phyloP scores from a whole-genome alignment of 2,113 vertebrate genomes.

The Blennius ocellaris region DNA sequence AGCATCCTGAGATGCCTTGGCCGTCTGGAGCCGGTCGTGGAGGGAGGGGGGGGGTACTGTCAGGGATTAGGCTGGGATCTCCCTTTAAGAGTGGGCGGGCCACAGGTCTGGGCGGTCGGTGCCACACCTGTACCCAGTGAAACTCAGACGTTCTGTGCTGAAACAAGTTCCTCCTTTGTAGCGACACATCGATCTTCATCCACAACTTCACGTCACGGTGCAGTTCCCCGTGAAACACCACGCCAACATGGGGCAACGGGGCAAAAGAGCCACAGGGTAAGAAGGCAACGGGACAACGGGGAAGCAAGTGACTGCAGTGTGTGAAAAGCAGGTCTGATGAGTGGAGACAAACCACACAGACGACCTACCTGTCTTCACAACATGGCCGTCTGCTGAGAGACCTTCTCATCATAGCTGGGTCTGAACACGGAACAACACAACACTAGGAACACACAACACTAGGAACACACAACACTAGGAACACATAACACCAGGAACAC shows the following conservation, averaged over 20 bases:
- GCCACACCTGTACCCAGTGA: too few relatives aligned
- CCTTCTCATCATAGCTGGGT: constrained; percentile 84
- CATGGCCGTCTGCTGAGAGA: constrained; percentile 81
- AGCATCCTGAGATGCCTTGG: too few relatives aligned
- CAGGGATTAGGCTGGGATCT: too few relatives aligned
- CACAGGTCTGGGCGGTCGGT: too few relatives aligned
- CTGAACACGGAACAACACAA: constrained; percentile 63
- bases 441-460: background rate
- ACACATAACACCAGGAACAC: too few relatives aligned
- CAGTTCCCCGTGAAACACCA: too few relatives aligned
- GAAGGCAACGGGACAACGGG: constrained; percentile 19
- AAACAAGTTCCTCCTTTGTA: background rate
- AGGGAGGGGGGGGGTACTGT: too few relatives aligned
- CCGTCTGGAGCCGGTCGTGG: too few relatives aligned
- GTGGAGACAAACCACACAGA: constrained; percentile 56
- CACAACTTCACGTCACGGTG: constrained; percentile 14
- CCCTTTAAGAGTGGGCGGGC: too few relatives aligned
- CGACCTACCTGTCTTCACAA: constrained; percentile 85
- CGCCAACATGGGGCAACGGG: too few relatives aligned
- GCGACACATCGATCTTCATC: background rate
- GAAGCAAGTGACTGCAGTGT: constrained; percentile 57
- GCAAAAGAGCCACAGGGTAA: background rate
- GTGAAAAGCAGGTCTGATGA: constrained; percentile 49
- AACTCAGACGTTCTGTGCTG: background rate
- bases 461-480: too few relatives aligned